phyloP scores from a whole-genome alignment of 2,113 vertebrate genomes.

The Cyprinodon brontotheroides region DNA sequence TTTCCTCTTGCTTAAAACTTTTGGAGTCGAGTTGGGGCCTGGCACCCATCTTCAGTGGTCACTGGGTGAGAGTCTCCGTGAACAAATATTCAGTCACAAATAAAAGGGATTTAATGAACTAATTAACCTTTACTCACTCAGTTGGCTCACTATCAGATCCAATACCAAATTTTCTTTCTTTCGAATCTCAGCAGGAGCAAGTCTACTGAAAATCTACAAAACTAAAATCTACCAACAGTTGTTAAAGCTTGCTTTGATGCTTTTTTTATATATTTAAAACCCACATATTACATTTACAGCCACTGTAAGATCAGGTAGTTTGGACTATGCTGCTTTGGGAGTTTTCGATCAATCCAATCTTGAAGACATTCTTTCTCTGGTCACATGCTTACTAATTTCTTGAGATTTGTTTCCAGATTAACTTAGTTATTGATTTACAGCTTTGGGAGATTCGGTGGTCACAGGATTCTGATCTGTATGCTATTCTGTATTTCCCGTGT shows the following conservation, averaged over 20 bases:
- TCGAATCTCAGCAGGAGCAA: background rate
- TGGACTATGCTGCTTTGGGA: background rate
- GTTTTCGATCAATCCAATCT: background rate
- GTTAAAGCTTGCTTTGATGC: no score
- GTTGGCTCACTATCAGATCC: no score
- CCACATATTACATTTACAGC: background rate
- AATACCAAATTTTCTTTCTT: no score
- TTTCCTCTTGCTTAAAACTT: no score
- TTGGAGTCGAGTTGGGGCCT: no score
- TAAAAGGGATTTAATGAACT: no score
- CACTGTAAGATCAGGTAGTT: background rate
- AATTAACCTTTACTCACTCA: no score
- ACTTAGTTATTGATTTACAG: background rate
- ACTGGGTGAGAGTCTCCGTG: no score
- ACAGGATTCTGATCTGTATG: background rate
- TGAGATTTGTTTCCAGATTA: background rate
- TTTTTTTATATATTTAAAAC: no score
- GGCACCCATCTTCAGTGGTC: no score
- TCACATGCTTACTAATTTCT: background rate
- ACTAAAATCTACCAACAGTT: background rate
- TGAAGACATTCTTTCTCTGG: background rate
- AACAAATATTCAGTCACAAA: no score
- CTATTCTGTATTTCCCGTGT: background rate
- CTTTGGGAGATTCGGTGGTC: background rate
- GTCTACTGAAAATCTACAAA: background rate